Evolutionary conservation across 2,888 invertebrate genomes (phyloP), one percentile per base, ranked within the genome.

Genomic region (Pollenia labialis): DNA sequence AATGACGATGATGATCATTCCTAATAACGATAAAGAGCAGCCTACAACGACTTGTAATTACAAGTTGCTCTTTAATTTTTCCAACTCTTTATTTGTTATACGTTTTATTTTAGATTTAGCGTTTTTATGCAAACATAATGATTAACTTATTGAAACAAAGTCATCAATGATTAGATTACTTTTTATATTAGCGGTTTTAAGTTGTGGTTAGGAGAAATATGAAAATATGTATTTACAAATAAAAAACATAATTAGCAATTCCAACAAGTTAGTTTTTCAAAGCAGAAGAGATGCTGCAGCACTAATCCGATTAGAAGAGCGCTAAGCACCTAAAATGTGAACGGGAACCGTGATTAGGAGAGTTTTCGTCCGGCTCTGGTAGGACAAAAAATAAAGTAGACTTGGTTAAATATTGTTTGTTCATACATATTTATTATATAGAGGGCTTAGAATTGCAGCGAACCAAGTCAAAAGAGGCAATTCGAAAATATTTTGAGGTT

Each of bases 21-120:
- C 44, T 62, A 50, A 69, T 69, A 77, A 50, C 52, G 42, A 52
- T 62, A 71, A 71, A 80, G 60, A 80, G 52, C 10, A 69, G 60
- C 52, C 42, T 50, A 42, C 9, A 62, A 42, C 14, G 8, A 58
- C 12, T n/a, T 14, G 23, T 58, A 69, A n/a, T 69, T 42, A 12
- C 60, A 58, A 60, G 68, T 44, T 40, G 58, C 50, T 69, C 76
- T 76, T 56, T 66, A 4, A 42, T 50, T 18, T 12, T 50, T 42
- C 18, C 14, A 9, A 14, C 48, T 74, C 14, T 68, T 23, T 50
- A 32, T 32, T 32, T 68, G 18, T 14, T 48, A 8, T 68, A 32
- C 10, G 18, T 44, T 64, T 44, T 44, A 10, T 71, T 52, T 18
- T 42, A 71, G 42, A 12, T 10, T 4, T 7, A 40, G 68, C 2